Evolutionary conservation across 2,797 vertebrate species (phyloP).

Genomic region (Amblyopsis hoosieri): DNA sequence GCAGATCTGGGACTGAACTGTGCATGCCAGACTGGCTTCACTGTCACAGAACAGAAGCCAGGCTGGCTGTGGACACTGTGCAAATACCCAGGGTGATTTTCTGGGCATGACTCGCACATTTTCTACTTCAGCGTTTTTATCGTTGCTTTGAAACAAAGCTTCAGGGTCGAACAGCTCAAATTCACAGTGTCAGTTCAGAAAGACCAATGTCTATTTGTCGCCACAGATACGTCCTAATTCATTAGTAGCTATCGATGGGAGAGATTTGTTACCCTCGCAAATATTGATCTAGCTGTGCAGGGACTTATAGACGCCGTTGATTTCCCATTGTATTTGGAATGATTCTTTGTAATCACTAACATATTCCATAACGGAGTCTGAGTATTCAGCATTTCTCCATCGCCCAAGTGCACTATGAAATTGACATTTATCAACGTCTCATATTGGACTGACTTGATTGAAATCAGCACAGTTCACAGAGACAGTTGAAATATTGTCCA

Average conservation of each 20-base stretch:
- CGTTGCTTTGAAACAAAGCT: not conserved
- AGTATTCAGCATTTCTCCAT: not conserved
- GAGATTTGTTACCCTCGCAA: not conserved
- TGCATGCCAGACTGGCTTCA: not conserved
- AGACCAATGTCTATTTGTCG: not conserved
- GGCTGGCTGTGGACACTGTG: not conserved
- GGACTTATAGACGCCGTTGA: not conserved
- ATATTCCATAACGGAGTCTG: not conserved
- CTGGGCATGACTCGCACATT: not conserved
- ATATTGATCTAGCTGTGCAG: constrained; percentile 17
- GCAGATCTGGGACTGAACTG: not conserved
- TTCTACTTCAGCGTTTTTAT: constrained; percentile 5
- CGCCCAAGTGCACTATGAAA: constrained; percentile 52
- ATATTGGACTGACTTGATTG: constrained; percentile 47
- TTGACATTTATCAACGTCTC: constrained; percentile 54
- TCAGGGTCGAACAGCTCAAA: constrained; percentile 2
- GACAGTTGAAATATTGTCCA: not conserved
- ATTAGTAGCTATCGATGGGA: not conserved
- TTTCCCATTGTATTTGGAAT: not conserved
- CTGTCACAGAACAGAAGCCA: not conserved
- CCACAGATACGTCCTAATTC: not conserved
- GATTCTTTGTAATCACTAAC: not conserved
- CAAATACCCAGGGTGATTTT: not conserved
- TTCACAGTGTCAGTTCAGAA: not conserved
- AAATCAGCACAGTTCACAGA: too few species aligned